A percentile compares a stretch with the other conserved stretches of the same genome.
These are phyloP conservation scores for Euphonia xanthogaster DNA, from an alignment of 2,797 vertebrate genomes.

Conservation along the genomic window DNA sequence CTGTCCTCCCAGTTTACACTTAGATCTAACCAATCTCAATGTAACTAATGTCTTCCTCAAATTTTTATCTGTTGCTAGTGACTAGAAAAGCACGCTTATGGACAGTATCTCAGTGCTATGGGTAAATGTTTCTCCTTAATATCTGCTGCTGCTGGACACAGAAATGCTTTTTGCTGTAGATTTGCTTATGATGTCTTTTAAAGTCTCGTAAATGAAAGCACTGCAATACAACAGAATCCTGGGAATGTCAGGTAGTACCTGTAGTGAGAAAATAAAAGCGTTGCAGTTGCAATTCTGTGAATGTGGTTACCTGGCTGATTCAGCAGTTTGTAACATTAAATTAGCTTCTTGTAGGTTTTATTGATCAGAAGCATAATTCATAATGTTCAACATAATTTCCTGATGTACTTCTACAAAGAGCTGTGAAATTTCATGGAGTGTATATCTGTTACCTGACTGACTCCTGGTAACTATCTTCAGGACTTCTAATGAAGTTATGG, in stretches of 20 bases:
- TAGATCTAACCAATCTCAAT: not conserved
- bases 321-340: not conserved
- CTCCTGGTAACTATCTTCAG: not conserved
- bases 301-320: not conserved
- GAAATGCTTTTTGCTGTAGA: not conserved
- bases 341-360: not conserved
- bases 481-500: not conserved
- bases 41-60: not conserved
- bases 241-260: not conserved
- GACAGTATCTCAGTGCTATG: not conserved
- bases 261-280: not conserved
- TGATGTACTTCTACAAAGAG: not conserved
- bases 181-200: not conserved
- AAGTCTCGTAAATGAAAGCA: not conserved
- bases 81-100: not conserved
- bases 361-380: not conserved
- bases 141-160: not conserved
- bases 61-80: not conserved
- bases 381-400: not conserved
- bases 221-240: not conserved
- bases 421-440: not conserved
- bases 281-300: not conserved
- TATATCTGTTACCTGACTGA: not conserved
- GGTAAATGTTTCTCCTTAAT: not conserved
- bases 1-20: fast-evolving